Conservation (phyloP, 2,888 invertebrate species). For the Hoplodrina ambigua region DNA sequence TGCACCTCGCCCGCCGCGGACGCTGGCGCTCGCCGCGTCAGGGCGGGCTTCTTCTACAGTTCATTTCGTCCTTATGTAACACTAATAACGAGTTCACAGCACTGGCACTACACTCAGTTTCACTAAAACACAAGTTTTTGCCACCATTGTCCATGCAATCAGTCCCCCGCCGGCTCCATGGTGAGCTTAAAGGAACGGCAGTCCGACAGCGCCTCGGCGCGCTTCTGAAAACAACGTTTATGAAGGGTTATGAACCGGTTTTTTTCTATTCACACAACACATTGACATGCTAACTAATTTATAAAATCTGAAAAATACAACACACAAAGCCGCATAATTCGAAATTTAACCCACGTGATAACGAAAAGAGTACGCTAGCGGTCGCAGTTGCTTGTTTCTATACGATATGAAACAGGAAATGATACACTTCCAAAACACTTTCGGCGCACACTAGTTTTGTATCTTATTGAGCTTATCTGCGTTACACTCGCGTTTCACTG, state of each 20-base stretch:
- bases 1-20: constrained; percentile 87
- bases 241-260: constrained; percentile 81
- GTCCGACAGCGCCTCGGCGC: constrained; percentile 77
- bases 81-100: constrained; percentile 76
- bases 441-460: constrained; percentile 57
- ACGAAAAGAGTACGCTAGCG: constrained; percentile 86
- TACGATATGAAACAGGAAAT: constrained; percentile 88
- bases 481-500: constrained; percentile 34
- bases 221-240: constrained; percentile 87
- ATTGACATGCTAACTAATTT: constrained; percentile 60
- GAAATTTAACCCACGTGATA: constrained; percentile 90
- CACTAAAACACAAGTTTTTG: constrained; percentile 71
- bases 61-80: constrained; percentile 87
- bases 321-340: constrained; percentile 74
- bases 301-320: constrained; percentile 63
- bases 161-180: constrained; percentile 85
- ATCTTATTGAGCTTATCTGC: constrained; percentile 29
- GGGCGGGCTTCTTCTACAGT: constrained; percentile 79
- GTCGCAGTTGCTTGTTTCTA: constrained; percentile 88
- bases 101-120: constrained; percentile 77
- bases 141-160: constrained; percentile 72
- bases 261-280: constrained; percentile 70
- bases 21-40: constrained; percentile 84
- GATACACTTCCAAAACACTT: constrained; percentile 82
- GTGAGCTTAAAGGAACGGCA: constrained; percentile 71